Percentiles rank a stretch among this genome's conserved stretches.
Evolutionary conservation across 2,113 vertebrate species (phyloP).

Genomic region (Arothron firmamentum): DNA sequence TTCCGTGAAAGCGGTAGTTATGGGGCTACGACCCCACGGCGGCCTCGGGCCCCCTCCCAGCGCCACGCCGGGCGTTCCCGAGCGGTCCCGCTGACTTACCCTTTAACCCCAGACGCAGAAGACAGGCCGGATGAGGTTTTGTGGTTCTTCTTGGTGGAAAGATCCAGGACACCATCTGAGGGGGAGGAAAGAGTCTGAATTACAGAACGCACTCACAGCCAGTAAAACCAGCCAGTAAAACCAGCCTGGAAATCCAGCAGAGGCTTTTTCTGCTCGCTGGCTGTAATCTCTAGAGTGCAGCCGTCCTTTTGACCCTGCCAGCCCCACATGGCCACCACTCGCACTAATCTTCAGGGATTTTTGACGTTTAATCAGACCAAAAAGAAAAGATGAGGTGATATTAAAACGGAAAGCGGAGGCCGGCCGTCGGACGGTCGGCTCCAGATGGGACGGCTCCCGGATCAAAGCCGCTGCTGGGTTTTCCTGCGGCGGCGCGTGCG

Average conservation of each 20-base stretch:
- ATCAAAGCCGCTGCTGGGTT: no score
- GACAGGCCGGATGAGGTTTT: slow-evolving; percentile 82
- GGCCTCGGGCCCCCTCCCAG: not conserved
- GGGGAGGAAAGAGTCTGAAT: slow-evolving; percentile 14
- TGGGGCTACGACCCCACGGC: slow-evolving; percentile 1
- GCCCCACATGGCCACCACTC: slow-evolving; percentile 9
- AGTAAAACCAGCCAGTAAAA: not conserved
- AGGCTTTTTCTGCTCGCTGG: not conserved
- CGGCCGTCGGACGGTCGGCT: no score
- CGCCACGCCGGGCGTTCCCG: no score
- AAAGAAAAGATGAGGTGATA: slow-evolving; percentile 24
- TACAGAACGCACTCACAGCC: no score
- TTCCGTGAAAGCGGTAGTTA: no score
- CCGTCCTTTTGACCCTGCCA: slow-evolving; percentile 34
- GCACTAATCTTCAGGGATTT: slow-evolving; percentile 39
- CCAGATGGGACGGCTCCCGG: no score
- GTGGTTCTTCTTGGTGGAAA: slow-evolving; percentile 93
- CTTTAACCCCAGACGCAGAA: slow-evolving; percentile 79
- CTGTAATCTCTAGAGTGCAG: slow-evolving; percentile 47
- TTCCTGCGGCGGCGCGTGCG: no score
- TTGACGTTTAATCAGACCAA: slow-evolving; percentile 38
- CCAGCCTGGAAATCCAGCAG: not conserved
- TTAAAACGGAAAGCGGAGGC: slow-evolving; percentile 25
- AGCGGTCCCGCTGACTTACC: slow-evolving; percentile 76
- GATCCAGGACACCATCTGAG: slow-evolving; percentile 93